Percentiles rank a stretch among this genome's conserved stretches.
Evolutionary conservation across 2,113 vertebrate genomes (phyloP).

Genomic region (Mugil cephalus): DNA sequence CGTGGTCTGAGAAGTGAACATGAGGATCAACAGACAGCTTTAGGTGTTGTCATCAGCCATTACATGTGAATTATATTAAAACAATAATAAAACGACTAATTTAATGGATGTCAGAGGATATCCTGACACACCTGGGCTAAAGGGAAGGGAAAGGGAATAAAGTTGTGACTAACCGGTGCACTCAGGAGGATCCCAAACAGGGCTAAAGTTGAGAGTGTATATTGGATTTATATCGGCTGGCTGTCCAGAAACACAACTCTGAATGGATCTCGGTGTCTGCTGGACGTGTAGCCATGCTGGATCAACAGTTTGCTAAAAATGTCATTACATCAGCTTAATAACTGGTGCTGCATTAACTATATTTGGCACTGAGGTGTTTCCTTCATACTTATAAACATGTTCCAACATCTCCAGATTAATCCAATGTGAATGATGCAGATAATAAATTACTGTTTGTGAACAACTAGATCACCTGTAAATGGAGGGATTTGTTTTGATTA

Average conservation of each 20-base stretch:
- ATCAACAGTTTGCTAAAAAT: not conserved
- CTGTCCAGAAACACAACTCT: not conserved
- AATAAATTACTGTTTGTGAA: not conserved
- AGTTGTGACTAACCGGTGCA: not conserved
- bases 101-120: no score
- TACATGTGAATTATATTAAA: no score
- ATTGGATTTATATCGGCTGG: not conserved
- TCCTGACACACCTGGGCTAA: not conserved
- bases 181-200: no score
- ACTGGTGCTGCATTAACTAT: no score
- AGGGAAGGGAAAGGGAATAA: no score
- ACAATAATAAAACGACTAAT: no score
- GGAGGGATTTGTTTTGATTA: no score
- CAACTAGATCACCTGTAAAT: no score
- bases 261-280: not conserved
- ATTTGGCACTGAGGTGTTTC: not conserved
- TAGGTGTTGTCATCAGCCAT: no score
- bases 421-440: not conserved
- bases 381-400: slow-evolving; percentile 3
- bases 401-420: not conserved
- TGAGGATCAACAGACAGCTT: no score
- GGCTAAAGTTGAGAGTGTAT: not conserved
- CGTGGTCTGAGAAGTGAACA: no score
- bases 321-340: not conserved
- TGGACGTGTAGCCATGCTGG: not conserved